These are phyloP conservation scores for Peromyscus eremicus DNA, from an alignment of 2,797 vertebrate species.

Conservation along the genomic window DNA sequence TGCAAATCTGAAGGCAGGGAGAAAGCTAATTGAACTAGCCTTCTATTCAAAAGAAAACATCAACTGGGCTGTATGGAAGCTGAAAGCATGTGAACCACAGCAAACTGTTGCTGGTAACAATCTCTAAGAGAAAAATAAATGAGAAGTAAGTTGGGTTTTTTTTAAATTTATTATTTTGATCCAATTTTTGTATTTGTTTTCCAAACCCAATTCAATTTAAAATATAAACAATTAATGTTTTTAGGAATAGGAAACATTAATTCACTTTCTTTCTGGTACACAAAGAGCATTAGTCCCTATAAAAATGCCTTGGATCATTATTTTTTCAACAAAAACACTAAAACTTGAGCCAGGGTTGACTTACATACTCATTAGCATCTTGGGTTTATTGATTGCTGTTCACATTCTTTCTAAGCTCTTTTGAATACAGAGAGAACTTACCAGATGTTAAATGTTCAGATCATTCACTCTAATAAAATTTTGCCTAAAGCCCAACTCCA, in stretches of 20 bases:
- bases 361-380: conserved; percentile 39
- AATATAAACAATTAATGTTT: conserved; percentile 71
- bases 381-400: conserved; percentile 32
- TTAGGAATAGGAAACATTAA: conserved; percentile 61
- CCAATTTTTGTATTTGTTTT: conserved; percentile 43
- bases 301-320: conserved; percentile 59
- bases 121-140: background rate
- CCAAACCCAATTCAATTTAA: conserved; percentile 67
- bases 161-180: conserved; percentile 10
- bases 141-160: background rate
- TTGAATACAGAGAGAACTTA: conserved; percentile 44
- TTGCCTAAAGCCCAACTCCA: background rate
- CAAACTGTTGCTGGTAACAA: background rate
- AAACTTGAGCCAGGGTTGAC: conserved; percentile 44
- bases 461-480: conserved; percentile 39
- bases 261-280: conserved; percentile 55
- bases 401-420: conserved; percentile 56
- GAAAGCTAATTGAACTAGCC: conserved; percentile 71
- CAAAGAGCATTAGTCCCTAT: conserved; percentile 53
- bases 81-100: background rate
- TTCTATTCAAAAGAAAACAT: conserved; percentile 58
- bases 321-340: conserved; percentile 69
- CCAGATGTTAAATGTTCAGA: conserved; percentile 38
- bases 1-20: conserved; percentile 53
- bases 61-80: background rate